Percentiles rank a stretch among this genome's conserved stretches.
Conservation (phyloP, 2,797 vertebrate species). For the Xiphophorus birchmanni region DNA sequence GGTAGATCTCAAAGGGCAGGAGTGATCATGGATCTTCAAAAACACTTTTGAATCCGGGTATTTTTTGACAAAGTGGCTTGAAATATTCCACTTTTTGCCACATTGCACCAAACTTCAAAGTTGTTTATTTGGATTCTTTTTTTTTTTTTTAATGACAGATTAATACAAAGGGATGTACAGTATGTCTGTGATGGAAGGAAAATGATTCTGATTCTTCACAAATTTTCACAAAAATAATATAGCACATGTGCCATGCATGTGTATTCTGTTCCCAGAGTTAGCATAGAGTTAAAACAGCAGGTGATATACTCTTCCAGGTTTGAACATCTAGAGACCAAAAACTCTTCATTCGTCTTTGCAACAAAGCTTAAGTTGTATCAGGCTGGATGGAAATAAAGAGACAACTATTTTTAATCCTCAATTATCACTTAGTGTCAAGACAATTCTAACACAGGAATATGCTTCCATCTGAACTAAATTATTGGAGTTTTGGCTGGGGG, state of each 20-base stretch:
- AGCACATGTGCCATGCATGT: not conserved
- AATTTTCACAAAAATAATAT: not conserved
- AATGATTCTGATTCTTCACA: not conserved
- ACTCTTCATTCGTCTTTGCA: not conserved
- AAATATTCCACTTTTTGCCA: not conserved
- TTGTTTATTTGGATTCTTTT: not conserved
- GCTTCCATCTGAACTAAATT: not conserved
- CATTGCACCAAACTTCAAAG: not conserved
- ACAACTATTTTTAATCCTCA: not conserved
- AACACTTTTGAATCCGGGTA: slow-evolving; percentile 51
- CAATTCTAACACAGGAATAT: not conserved
- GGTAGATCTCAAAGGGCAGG: slow-evolving; percentile 61
- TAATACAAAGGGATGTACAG: not conserved
- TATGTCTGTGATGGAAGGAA: not conserved
- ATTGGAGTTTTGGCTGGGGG: not conserved
- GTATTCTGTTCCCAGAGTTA: not conserved
- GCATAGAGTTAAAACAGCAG: not conserved
- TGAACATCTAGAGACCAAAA: not conserved
- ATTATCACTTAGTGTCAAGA: not conserved
- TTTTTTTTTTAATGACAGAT: not conserved
- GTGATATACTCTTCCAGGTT: not conserved
- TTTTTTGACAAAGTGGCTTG: slow-evolving; percentile 38
- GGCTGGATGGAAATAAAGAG: not conserved
- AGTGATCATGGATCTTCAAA: slow-evolving; percentile 47
- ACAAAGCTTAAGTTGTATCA: not conserved